Evolutionary conservation across 2,113 vertebrate species (phyloP).

Genomic region (Rhinolophus ferrumequinum): DNA sequence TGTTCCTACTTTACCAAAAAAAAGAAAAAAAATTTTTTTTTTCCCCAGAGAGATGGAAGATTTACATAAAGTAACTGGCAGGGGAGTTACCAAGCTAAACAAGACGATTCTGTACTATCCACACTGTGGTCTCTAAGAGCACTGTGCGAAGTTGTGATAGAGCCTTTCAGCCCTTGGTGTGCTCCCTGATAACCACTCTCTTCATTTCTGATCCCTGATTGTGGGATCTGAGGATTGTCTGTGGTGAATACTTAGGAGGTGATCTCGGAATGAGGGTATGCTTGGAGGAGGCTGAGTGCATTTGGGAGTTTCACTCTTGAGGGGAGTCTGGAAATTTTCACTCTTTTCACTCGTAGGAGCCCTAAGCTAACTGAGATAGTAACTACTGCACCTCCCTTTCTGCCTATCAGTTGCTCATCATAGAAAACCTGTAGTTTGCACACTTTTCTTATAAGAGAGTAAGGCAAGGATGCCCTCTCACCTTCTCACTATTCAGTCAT

Average conservation of each 20-base stretch:
- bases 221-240: not conserved
- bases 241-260: not conserved
- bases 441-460: not conserved
- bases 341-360: not conserved
- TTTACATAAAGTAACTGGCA: not conserved
- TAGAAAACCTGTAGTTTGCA: not conserved
- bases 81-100: not conserved
- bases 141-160: not conserved
- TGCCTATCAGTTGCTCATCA: not conserved
- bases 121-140: not conserved
- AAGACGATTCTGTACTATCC: accelerated
- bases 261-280: not conserved
- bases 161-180: not conserved
- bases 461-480: not conserved
- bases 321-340: not conserved
- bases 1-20: not conserved
- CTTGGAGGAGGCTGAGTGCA: not conserved
- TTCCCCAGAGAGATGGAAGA: not conserved
- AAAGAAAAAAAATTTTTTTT: not conserved
- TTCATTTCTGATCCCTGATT: not conserved
- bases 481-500: not conserved
- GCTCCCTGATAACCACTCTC: not conserved
- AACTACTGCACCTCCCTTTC: not conserved
- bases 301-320: not conserved
- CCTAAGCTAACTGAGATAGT: not conserved